Conservation (phyloP, 2,113 vertebrate genomes). For the Saimiri boliviensis region DNA sequence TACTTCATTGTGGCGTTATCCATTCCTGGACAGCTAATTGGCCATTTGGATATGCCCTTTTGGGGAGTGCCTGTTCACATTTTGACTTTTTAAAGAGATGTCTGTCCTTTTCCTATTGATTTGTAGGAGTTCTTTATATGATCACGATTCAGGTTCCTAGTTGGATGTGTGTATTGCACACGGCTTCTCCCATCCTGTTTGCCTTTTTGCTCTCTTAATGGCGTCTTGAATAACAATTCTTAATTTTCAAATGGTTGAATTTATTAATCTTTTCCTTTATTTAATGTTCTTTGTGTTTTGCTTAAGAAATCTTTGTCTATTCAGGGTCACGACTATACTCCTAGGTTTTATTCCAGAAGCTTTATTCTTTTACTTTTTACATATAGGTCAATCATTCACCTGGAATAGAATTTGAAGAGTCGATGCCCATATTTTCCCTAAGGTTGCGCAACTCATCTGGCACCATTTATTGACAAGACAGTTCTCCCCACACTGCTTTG, state of each 20-base stretch:
- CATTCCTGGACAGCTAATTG: not conserved
- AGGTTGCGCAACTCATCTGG: not conserved
- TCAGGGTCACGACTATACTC: not conserved
- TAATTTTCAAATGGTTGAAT: not conserved
- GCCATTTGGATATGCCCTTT: not conserved
- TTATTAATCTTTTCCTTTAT: not conserved
- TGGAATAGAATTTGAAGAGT: not conserved
- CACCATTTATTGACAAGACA: not conserved
- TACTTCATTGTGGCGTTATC: not conserved
- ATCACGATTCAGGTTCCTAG: not conserved
- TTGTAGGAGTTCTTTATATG: not conserved
- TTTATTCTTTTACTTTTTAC: not conserved
- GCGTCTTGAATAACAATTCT: not conserved
- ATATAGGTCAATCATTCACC: not conserved
- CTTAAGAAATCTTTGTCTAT: not conserved
- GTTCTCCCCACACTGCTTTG: not conserved
- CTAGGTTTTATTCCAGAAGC: not conserved
- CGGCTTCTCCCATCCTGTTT: not conserved
- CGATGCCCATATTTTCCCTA: not conserved
- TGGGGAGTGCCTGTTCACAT: not conserved
- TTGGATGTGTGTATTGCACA: not conserved
- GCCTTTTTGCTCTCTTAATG: not conserved
- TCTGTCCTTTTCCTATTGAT: not conserved
- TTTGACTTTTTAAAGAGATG: not conserved
- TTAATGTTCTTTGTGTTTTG: not conserved